Evolutionary conservation across 2,888 invertebrate genomes (phyloP).

Genomic region (Ochropleura plecta): DNA sequence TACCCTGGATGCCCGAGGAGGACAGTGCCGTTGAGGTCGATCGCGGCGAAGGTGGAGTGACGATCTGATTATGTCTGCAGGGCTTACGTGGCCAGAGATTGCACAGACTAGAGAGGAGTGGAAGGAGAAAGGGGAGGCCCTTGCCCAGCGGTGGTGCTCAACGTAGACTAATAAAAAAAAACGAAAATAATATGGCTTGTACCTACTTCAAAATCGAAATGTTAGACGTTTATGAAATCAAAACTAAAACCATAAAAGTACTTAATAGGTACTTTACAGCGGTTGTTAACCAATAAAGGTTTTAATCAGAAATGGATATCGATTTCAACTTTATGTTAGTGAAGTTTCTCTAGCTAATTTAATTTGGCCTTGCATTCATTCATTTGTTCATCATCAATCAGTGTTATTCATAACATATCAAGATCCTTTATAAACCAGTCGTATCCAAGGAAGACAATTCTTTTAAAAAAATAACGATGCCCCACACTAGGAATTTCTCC

Average conservation of each 20-base stretch:
- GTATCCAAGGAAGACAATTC: no score
- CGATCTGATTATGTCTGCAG: no score
- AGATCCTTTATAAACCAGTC: neutral
- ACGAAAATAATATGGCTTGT: neutral
- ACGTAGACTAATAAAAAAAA: no score
- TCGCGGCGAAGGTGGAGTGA: no score
- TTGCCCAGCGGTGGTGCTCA: no score
- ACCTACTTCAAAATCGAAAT: neutral
- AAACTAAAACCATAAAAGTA: neutral
- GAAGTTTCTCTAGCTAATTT: neutral
- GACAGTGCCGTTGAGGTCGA: no score
- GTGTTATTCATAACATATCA: neutral
- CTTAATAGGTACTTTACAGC: neutral
- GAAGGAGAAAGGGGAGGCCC: no score
- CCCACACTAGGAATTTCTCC: no score
- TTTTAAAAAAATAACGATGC: no score
- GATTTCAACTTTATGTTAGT: neutral
- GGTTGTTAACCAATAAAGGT: neutral
- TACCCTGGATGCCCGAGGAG: no score
- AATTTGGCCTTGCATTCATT: neutral
- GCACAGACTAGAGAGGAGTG: no score
- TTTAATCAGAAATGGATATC: neutral
- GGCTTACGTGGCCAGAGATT: no score
- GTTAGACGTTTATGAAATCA: neutral
- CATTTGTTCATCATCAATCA: neutral